A percentile compares a stretch with the other conserved stretches of the same genome.
Evolutionary conservation across 2,888 invertebrate genomes (phyloP).

Genomic region (Fragum sueziense): DNA sequence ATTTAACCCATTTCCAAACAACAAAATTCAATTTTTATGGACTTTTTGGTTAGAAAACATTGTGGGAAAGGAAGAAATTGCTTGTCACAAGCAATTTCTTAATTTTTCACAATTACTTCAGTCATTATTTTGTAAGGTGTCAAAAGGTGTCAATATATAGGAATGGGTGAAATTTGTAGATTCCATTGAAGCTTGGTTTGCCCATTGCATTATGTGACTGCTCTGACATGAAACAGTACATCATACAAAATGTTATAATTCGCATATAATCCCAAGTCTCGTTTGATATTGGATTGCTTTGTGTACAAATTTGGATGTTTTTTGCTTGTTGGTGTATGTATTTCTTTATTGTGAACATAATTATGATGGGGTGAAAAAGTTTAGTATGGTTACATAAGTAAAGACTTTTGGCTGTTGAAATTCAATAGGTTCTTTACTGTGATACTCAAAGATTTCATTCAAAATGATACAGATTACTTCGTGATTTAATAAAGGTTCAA

Average conservation of each 20-base stretch:
- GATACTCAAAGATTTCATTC: neutral
- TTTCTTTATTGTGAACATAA: neutral
- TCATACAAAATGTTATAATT: too few relatives aligned
- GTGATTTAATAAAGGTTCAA: neutral
- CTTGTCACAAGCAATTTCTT: neutral
- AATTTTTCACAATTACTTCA: neutral
- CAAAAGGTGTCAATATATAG: too few relatives aligned
- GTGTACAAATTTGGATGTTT: neutral
- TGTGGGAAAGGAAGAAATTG: conserved; percentile 7
- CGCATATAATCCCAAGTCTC: neutral
- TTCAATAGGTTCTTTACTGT: neutral
- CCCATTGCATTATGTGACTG: neutral
- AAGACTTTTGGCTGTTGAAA: neutral
- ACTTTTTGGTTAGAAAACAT: neutral
- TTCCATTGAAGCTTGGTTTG: neutral
- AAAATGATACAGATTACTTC: neutral
- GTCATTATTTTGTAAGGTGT: neutral
- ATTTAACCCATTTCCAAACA: too few relatives aligned
- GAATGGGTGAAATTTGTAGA: neutral
- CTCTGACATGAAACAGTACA: neutral
- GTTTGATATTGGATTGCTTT: neutral
- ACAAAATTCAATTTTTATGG: neutral
- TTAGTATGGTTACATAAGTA: neutral
- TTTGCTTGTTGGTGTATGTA: neutral
- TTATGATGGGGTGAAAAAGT: neutral